A percentile compares a stretch with the other conserved stretches of the same genome.
Evolutionary conservation across 2,888 invertebrate species (phyloP).

Genomic region (Hyalella azteca): DNA sequence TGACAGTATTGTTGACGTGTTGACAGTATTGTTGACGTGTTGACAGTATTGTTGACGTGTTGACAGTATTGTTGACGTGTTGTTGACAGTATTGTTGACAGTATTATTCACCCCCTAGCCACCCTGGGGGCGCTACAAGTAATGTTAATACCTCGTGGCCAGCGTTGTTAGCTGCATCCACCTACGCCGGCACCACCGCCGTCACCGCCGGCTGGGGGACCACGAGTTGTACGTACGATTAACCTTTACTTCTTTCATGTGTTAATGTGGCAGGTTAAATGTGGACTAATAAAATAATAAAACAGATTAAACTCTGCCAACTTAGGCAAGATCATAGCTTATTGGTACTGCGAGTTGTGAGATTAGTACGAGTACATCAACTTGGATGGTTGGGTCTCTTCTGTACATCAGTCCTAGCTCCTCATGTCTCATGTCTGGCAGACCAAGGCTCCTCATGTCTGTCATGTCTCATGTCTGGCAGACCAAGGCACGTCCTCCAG

Average conservation of each 20-base stretch:
- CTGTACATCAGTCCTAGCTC: too few relatives aligned
- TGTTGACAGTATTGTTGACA: not conserved
- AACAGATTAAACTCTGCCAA: too few relatives aligned
- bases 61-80: not conserved
- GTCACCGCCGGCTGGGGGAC: constrained; percentile 72
- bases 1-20: not conserved
- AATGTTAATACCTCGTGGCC: too few relatives aligned
- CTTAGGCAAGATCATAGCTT: too few relatives aligned
- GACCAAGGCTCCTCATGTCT: not conserved
- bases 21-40: not conserved
- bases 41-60: not conserved
- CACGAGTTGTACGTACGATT: constrained; percentile 67
- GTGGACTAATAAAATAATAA: not conserved
- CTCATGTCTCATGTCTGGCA: not conserved
- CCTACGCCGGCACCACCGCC: not conserved
- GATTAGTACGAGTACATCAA: not conserved
- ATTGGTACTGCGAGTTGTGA: not conserved
- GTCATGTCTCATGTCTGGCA: not conserved
- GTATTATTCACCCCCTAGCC: not conserved
- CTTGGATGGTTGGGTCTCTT: not conserved
- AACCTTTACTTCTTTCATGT: not conserved
- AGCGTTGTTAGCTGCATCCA: not conserved
- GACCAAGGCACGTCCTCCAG: not conserved
- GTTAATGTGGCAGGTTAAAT: not conserved
- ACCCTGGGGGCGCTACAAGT: not conserved